A percentile compares a stretch with the other conserved stretches of the same genome.
Conservation (phyloP, 2,797 vertebrate species). For the Pelochelys cantorii region DNA sequence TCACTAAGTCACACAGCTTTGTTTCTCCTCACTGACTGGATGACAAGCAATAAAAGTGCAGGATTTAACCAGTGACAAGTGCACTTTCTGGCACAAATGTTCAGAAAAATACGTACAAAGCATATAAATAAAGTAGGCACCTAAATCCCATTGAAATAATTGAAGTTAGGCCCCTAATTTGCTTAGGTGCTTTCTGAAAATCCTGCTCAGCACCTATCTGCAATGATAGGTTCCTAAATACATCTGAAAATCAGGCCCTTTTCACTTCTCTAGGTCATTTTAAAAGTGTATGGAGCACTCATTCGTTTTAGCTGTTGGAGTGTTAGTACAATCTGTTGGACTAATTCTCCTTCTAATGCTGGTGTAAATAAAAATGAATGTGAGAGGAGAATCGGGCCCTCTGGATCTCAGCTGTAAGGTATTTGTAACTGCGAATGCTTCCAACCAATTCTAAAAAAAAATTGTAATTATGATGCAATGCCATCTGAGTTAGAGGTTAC, state of each 20-base stretch:
- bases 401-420: constrained; percentile 37
- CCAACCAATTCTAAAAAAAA: constrained; percentile 61
- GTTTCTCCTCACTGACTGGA: background rate
- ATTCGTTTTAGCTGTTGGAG: background rate
- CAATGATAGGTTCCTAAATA: background rate
- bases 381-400: constrained; percentile 20
- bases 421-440: constrained; percentile 26
- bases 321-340: background rate
- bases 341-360: constrained; percentile 25
- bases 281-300: background rate
- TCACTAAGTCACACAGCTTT: background rate
- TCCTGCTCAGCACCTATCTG: background rate
- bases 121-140: background rate
- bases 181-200: background rate
- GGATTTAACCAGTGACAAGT: background rate
- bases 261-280: background rate
- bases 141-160: background rate
- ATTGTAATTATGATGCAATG: constrained; percentile 61
- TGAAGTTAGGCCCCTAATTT: background rate
- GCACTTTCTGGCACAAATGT: background rate
- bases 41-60: background rate
- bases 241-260: background rate
- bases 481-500: constrained; percentile 30
- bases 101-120: background rate
- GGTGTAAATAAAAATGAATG: constrained; percentile 37